Base-by-base conservation (phyloP, 2,888 invertebrate species). In the Drosophila monieri region DNA sequence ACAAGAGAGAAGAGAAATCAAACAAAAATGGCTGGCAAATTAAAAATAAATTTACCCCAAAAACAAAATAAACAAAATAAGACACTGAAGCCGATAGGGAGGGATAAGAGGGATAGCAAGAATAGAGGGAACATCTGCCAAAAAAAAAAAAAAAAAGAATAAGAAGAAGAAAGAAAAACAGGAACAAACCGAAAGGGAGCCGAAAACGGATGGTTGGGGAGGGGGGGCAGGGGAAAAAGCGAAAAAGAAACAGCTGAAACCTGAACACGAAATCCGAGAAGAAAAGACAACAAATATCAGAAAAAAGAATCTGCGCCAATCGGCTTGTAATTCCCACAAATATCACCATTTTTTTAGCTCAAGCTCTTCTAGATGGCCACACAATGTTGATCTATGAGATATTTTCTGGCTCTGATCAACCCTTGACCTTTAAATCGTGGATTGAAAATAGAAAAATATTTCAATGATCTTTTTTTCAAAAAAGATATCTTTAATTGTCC, bases 11-110 rank as follows among this genome's bases (percentile, higher is more conserved):
- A 10, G 12, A 21, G 9, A 27, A 46, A 18, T 37, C 32, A 14
- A 59, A 59, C 44, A 47, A 61, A 60, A 39, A 60, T 61, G 46
- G 37, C 37, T 39, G 37, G 23, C 37, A 47, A 60, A 60, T 60
- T 60, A 60, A 60, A 60, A 60, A 43, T 30, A 30, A 18, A 54
- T 54, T 54, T 54, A 30, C 30, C 30, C 37, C 44, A 23, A 18
- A 32, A 21, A 25, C 18, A 60, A 60, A 47, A 59, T 32, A 32
- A n/a, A 43, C 30, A 32, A 23, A 53, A 41, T 21, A 54, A 18
- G 21, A 43, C 5, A 18, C 4, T 2, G 21, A 5, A 10, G 43
- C 18, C 21, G 41, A 4, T 6, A 14, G 9, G 8, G 15, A 23
- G 27, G 12, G 12, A 12, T 6, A 55, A 25, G 51, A 18, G 21